These are phyloP conservation scores for Cyclina sinensis DNA, from an alignment of 1,140 invertebrate species.

Conservation along the genomic window DNA sequence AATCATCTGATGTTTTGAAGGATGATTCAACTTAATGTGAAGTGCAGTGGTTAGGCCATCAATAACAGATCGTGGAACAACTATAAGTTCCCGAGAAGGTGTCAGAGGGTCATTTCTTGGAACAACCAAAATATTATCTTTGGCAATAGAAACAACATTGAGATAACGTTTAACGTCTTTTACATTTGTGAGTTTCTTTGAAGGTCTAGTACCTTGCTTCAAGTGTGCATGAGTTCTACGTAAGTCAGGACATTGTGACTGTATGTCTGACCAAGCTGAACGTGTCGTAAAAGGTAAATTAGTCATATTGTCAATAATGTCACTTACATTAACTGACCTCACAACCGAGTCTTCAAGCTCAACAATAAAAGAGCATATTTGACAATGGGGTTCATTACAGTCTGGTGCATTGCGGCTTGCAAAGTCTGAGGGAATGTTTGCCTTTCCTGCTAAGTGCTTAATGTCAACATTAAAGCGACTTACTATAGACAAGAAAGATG, in stretches of 20 bases:
- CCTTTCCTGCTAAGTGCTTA: conserved; percentile 53
- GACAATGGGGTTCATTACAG: conserved; percentile 34
- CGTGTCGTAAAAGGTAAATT: conserved; percentile 54
- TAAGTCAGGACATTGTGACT: conserved; percentile 62
- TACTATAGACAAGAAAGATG: conserved; percentile 60
- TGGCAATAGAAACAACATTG: conserved; percentile 67
- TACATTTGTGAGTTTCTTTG: conserved; percentile 55
- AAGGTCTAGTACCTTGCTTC: conserved; percentile 66
- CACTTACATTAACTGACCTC: background rate
- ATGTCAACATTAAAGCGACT: conserved; percentile 50
- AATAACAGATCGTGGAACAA: conserved; percentile 58
- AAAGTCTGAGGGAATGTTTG: conserved; percentile 65
- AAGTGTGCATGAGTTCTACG: conserved; percentile 59
- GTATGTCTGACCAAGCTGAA: conserved; percentile 41
- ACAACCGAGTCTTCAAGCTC: conserved; percentile 52
- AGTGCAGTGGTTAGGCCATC: conserved; percentile 60
- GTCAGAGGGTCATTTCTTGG: background rate
- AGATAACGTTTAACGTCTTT: no score
- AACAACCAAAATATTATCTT: conserved; percentile 72
- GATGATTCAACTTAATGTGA: conserved; percentile 67
- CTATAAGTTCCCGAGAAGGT: conserved; percentile 34
- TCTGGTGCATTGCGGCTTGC: conserved; percentile 61
- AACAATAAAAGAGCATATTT: conserved; percentile 52
- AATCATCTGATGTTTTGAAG: conserved; percentile 61
- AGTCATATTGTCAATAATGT: conserved; percentile 2